Evolutionary conservation across 2,113 vertebrate species (phyloP).

Genomic region (Myotis lucifugus): DNA sequence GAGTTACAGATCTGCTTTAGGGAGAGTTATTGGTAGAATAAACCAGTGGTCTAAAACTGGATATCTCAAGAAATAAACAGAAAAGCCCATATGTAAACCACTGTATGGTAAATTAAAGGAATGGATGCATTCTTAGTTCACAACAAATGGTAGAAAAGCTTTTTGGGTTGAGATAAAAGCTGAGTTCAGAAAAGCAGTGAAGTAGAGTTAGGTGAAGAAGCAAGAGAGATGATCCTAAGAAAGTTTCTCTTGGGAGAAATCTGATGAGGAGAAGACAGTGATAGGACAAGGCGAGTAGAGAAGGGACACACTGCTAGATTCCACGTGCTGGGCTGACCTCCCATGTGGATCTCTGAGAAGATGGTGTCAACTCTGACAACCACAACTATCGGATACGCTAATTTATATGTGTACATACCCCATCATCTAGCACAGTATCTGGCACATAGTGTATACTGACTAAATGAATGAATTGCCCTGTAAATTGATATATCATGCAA

Average conservation of each 20-base stretch:
- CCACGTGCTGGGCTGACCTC: not conserved
- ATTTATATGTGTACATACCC: not conserved
- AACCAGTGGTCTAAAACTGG: not conserved
- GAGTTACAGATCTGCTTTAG: not conserved
- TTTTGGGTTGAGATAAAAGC: not conserved
- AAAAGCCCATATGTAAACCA: not conserved
- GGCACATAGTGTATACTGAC: not conserved
- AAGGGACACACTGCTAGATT: not conserved
- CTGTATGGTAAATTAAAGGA: not conserved
- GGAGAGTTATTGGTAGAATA: not conserved
- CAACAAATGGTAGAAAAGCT: not conserved
- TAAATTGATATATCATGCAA: not conserved
- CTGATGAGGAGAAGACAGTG: not conserved
- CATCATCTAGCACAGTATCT: not conserved
- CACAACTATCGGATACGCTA: not conserved
- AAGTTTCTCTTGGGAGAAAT: not conserved
- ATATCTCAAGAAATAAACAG: not conserved
- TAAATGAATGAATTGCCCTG: slow-evolving; percentile 11
- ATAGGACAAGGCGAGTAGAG: not conserved
- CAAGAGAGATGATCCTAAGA: not conserved
- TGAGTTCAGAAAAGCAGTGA: not conserved
- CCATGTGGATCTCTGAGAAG: not conserved
- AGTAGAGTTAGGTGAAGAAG: not conserved
- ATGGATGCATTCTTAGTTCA: not conserved
- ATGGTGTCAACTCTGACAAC: not conserved